Conservation (phyloP, 2,113 vertebrate species). For the Dromaius novaehollandiae region DNA sequence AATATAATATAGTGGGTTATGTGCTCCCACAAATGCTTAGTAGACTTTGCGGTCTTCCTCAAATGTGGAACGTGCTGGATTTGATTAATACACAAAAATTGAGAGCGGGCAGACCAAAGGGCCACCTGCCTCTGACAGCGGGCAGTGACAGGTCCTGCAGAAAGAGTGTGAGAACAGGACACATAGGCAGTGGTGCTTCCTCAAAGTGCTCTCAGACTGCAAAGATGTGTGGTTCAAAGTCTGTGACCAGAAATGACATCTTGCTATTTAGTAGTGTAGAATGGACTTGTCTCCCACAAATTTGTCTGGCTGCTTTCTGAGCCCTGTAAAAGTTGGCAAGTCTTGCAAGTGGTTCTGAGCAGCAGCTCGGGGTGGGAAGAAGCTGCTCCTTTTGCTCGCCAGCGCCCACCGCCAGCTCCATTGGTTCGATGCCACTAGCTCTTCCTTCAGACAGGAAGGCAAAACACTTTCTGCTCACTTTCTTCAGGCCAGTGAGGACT, state of each 20-base stretch:
- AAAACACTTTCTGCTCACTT: not conserved
- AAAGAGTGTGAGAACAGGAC: not conserved
- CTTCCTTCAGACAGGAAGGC: not conserved
- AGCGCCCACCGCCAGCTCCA: not conserved
- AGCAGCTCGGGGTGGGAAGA: not conserved
- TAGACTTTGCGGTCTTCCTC: not conserved
- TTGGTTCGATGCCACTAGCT: too few species aligned
- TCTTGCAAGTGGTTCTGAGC: not conserved
- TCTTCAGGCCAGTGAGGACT: not conserved
- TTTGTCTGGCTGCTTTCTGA: not conserved
- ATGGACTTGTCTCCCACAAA: not conserved
- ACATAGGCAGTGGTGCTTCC: not conserved
- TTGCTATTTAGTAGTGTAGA: not conserved
- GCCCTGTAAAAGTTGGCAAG: not conserved
- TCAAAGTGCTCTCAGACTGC: not conserved
- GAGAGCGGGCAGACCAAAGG: not conserved
- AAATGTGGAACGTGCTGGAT: not conserved
- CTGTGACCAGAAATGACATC: not conserved
- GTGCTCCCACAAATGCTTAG: not conserved
- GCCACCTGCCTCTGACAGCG: not conserved
- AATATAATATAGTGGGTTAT: not conserved
- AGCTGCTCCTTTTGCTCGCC: not conserved
- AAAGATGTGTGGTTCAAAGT: not conserved
- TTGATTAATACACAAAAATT: not conserved
- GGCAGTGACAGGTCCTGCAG: not conserved